Percentiles rank a stretch among this genome's conserved stretches.
phyloP scores from a whole-genome alignment of 2,797 vertebrate genomes.

The Manis javanica region DNA sequence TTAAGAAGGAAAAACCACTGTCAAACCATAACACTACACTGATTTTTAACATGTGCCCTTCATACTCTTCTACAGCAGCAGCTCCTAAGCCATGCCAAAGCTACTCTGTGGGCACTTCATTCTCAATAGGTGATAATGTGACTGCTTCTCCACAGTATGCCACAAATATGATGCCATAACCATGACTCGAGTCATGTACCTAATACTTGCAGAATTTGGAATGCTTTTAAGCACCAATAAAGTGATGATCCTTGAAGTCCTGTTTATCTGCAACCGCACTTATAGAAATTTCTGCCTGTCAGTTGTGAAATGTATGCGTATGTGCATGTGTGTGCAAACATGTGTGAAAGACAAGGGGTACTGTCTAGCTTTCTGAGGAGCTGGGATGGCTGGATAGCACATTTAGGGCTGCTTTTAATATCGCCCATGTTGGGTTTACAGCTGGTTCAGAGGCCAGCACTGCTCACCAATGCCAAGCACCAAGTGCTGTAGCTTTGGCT shows the following conservation, averaged over 20 bases:
- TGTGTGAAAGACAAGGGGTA: neutral
- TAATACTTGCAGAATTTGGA: neutral
- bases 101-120: neutral
- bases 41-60: neutral
- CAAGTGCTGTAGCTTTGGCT: neutral
- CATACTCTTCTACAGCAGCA: neutral
- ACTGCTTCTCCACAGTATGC: neutral
- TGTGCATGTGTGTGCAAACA: neutral
- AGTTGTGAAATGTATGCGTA: neutral
- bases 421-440: neutral
- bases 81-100: neutral
- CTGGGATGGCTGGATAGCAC: neutral
- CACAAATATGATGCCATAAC: no score
- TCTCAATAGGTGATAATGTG: neutral
- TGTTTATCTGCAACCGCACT: neutral
- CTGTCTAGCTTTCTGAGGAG: neutral
- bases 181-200: neutral
- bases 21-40: no score
- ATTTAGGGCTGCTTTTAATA: neutral
- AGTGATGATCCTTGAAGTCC: neutral
- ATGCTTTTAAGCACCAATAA: neutral
- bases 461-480: accelerated
- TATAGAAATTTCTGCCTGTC: neutral
- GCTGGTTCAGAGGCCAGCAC: neutral
- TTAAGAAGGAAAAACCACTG: neutral